Evolutionary conservation across 2,888 invertebrate species (phyloP), one percentile per base, ranked within the genome.

Genomic region (Sesia apiformis): DNA sequence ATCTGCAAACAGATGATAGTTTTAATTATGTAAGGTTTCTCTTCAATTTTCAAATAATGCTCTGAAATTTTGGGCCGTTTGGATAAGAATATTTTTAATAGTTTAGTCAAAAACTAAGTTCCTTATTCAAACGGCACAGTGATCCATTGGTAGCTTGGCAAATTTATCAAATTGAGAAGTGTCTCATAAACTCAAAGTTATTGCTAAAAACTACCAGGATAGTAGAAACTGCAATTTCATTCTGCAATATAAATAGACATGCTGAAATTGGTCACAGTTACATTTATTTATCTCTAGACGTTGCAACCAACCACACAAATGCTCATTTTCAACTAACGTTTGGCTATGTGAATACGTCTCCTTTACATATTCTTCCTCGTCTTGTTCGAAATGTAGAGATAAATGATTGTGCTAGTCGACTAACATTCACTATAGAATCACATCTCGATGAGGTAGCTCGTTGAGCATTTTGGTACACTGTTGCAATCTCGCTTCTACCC

Each of bases 401-500:
- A 46, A 46, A 8, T 46, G 38, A 50, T 23, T 23, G 50, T 50
- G 8, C 38, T 50, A 38, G 50, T 50, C 38, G 8, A 67, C 59
- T 73, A 76, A 78, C 67, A 74, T 74, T 79, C 86, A 86, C 84
- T 74, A 79, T 86, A 86, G 86, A 76, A 80, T 84, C 85, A 86
- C 84, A 75, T 70, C 73, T 82, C 77, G 75, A 78, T 78, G 81
- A 74, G 72, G 78, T 63, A 76, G 76, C 76, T 79, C 81, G 77
- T 81, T 82, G 80, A 78, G 78, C 78, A 82, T 81, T 81, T 81
- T 78, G 71, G 76, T 81, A 76, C 87, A 88, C 86, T 77, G 74
- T 81, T 87, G 88, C 89, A 88, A 88, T 79, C 71, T 84, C 84
- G 89, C 89, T 89, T 89, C 85, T 89, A 89, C 81, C 83, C 87